Conservation (phyloP, 2,113 vertebrate genomes). For the Corythaixoides concolor region DNA sequence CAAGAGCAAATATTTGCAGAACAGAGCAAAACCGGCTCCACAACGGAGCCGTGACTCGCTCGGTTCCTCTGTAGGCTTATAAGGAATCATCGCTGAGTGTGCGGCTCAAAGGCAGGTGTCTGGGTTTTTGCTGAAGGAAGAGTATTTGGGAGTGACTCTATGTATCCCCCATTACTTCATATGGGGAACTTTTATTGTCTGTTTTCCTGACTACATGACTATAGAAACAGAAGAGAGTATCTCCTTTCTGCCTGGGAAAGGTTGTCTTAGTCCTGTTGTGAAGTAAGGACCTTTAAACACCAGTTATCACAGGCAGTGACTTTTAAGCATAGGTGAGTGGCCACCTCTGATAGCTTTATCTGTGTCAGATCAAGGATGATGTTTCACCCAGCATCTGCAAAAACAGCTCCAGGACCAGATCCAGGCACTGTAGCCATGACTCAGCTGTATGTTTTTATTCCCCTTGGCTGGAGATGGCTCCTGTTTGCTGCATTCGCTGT, state of each 20-base stretch:
- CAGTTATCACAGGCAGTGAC: not conserved
- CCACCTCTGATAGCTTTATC: not conserved
- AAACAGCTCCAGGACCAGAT: not conserved
- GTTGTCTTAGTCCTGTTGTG: not conserved
- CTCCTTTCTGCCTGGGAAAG: not conserved
- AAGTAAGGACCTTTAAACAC: not conserved
- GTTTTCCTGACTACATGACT: not conserved
- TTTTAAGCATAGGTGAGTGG: not conserved
- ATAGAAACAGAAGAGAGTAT: not conserved
- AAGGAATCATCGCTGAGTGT: not conserved
- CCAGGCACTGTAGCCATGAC: not conserved
- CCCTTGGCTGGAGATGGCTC: not conserved
- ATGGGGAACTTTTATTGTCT: not conserved
- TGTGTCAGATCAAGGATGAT: not conserved
- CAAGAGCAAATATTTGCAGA: slow-evolving; percentile 60
- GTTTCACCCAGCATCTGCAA: not conserved
- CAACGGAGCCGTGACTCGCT: slow-evolving; percentile 7
- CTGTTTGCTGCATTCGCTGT: not conserved
- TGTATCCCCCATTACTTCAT: not conserved
- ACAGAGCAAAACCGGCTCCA: not conserved
- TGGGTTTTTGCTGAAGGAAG: not conserved
- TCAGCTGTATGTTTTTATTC: not conserved
- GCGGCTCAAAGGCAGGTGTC: not conserved
- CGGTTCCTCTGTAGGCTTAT: not conserved
- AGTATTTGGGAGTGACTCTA: not conserved